Evolutionary conservation across 2,797 vertebrate genomes (phyloP).

Genomic region (Halcyon chelicuti): DNA sequence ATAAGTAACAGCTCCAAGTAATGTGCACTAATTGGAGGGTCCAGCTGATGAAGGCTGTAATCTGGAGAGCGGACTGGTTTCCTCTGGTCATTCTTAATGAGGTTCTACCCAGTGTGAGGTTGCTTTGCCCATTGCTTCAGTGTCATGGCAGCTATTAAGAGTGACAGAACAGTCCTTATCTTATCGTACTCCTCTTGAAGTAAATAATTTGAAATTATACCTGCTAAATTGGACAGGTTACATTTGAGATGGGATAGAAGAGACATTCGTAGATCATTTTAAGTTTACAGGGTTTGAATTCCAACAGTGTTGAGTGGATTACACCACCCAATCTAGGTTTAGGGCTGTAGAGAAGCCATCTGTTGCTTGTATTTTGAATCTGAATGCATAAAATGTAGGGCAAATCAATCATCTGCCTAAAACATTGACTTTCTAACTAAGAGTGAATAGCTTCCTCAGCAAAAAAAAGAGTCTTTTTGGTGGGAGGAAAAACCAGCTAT

Average conservation of each 20-base stretch:
- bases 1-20: neutral
- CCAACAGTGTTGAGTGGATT: constrained; percentile 81
- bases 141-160: neutral
- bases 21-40: constrained; percentile 11
- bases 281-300: constrained; percentile 68
- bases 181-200: neutral
- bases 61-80: constrained; percentile 76
- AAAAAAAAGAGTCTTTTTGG: constrained; percentile 23
- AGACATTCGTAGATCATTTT: constrained; percentile 45
- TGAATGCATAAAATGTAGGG: constrained; percentile 53
- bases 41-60: constrained; percentile 54
- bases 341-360: constrained; percentile 81
- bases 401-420: constrained; percentile 45
- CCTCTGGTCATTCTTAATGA: constrained; percentile 73
- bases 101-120: constrained; percentile 43
- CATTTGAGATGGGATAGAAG: constrained; percentile 19
- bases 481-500: constrained; percentile 36
- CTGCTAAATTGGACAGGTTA: neutral
- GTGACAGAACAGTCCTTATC: neutral
- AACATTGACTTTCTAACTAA: constrained; percentile 36
- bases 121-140: neutral
- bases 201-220: neutral
- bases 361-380: constrained; percentile 77
- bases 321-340: constrained; percentile 83
- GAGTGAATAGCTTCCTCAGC: constrained; percentile 47